These are phyloP conservation scores for Gallinago media DNA, from an alignment of 2,113 vertebrate genomes.

Conservation along the genomic window DNA sequence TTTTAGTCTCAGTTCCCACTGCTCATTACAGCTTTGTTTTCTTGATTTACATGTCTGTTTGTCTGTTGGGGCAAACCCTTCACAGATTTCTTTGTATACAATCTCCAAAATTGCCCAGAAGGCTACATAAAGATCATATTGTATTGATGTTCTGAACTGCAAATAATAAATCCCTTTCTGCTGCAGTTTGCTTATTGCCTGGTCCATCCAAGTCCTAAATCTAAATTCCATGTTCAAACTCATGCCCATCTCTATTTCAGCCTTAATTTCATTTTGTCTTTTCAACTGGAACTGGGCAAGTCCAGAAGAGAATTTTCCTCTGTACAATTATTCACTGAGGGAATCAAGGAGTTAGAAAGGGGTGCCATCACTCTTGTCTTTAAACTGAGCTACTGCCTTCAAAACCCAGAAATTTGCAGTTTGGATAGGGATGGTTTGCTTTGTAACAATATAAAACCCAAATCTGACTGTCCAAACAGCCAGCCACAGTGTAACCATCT, in stretches of 20 bases:
- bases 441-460: not conserved
- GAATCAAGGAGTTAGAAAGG: not conserved
- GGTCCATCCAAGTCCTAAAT: not conserved
- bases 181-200: not conserved
- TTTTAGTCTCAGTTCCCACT: slow-evolving; percentile 2
- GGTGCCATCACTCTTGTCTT: not conserved
- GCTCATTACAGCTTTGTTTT: slow-evolving; percentile 9
- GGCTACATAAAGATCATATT: not conserved
- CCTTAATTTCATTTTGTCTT: not conserved
- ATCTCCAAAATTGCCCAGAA: not conserved
- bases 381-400: not conserved
- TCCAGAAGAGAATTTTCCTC: not conserved
- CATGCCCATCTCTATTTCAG: not conserved
- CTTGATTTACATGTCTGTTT: not conserved
- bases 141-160: not conserved
- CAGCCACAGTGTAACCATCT: not conserved
- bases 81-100: not conserved
- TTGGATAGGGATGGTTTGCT: not conserved
- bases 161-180: not conserved
- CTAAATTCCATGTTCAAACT: not conserved
- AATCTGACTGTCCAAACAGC: not conserved
- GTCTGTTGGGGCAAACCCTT: not conserved
- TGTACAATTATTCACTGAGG: not conserved
- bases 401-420: fast-evolving
- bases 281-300: not conserved